Evolutionary conservation across 2,888 invertebrate genomes (phyloP).

Genomic region (Stomorhina lunata): DNA sequence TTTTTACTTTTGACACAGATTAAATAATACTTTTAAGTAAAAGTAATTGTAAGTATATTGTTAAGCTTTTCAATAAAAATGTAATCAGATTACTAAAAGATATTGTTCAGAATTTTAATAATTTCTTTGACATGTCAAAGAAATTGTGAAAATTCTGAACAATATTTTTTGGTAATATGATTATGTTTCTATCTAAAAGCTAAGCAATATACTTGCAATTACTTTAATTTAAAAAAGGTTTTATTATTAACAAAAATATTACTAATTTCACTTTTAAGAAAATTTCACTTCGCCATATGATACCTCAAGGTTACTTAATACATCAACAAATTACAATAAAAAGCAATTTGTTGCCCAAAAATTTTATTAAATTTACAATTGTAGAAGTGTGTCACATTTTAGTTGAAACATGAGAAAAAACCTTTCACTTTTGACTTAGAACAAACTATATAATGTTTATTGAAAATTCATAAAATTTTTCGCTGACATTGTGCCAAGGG

Average conservation of each 20-base stretch:
- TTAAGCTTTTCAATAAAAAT: too few species aligned
- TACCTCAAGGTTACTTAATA: not conserved
- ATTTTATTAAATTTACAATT: constrained; percentile 14
- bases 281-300: not conserved
- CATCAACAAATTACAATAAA: not conserved
- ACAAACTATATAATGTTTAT: constrained; percentile 22
- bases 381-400: constrained; percentile 3
- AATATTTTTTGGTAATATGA: too few species aligned
- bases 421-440: not conserved
- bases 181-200: too few species aligned
- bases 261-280: not conserved
- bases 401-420: not conserved
- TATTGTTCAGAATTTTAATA: too few species aligned
- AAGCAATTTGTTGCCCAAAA: not conserved
- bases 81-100: too few species aligned
- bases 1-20: too few species aligned
- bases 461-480: constrained; percentile 47
- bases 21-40: too few species aligned
- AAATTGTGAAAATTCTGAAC: too few species aligned
- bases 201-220: too few species aligned
- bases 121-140: too few species aligned
- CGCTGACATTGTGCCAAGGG: constrained; percentile 45
- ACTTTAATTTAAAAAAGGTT: too few species aligned
- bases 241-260: not conserved
- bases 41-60: too few species aligned